Evolutionary conservation across 2,888 invertebrate genomes (phyloP), one percentile per base, ranked within the genome.

Genomic region (Neoaliturus tenellus): DNA sequence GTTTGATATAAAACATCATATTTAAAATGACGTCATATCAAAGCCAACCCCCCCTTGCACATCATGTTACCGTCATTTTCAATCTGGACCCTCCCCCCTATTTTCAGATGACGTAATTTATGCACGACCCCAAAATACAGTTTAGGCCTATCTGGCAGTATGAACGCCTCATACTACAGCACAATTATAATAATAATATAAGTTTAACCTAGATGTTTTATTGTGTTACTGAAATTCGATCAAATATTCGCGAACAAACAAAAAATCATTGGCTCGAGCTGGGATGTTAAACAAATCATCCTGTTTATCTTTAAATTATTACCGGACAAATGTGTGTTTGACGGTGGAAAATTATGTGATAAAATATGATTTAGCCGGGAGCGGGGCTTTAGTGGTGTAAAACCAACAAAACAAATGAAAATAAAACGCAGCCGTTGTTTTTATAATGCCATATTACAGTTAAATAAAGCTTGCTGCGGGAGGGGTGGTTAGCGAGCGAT

Each of bases 401-500:
- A 28, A 48, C 39, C 14, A 75, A 75, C 75, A 75, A 44, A 44
- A 75, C 44, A 44, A 44, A 41, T 75, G 75, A 17, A 23, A 75
- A 75, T 44, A 48, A 25, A 75, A 48, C 75, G 28, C 23, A 3
- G 31, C 71, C 23, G 48, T 5, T 75, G 75, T 75, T 75, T 71
- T 75, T 75, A 75, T 75, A 44, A 44, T 75, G 75, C 28, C 28
- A 12, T 75, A 44, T 39, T 75, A n/a, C 28, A 1, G 75, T 23
- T 28, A 28, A 75, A 75, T 75, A 75, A 75, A 75, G 48, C 75
- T 25, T 20, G n/a, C n/a, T n/a, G n/a, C n/a, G n/a, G n/a, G n/a
- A n/a, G n/a, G n/a, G n/a, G n/a, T n/a, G n/a, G n/a, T n/a, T 8
- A 41, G n/a, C 14, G 69, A 39, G 41, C 0, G 23, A 41, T 4